Conservation (phyloP, 2,113 vertebrate species). For the Laticauda colubrina region DNA sequence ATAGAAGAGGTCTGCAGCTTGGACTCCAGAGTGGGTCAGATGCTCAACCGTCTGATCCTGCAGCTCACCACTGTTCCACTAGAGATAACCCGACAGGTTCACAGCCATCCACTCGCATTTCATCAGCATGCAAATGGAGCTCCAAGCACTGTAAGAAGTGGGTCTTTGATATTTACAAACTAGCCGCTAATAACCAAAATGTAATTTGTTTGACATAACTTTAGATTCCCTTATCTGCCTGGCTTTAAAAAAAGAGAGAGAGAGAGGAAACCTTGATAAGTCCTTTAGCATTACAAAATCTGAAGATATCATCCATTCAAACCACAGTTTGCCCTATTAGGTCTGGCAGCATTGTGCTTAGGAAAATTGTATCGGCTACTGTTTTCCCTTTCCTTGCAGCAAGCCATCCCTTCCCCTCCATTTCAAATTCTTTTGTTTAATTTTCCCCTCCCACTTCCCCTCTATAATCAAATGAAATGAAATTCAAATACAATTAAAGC, state of each 20-base stretch:
- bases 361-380: slow-evolving; percentile 55
- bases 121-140: slow-evolving; percentile 99
- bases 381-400: slow-evolving; percentile 55
- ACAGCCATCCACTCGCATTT: slow-evolving; percentile 94
- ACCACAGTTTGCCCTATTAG: slow-evolving; percentile 62
- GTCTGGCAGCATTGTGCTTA: slow-evolving; percentile 61
- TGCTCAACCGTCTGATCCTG: slow-evolving; percentile 87
- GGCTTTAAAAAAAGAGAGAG: slow-evolving; percentile 16
- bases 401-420: slow-evolving; percentile 56
- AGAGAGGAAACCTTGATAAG: slow-evolving; percentile 56
- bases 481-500: slow-evolving; percentile 57
- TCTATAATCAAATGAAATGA: slow-evolving; percentile 61
- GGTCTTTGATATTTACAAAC: slow-evolving; percentile 99
- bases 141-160: slow-evolving; percentile 86
- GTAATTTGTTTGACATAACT: slow-evolving; percentile 96
- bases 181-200: slow-evolving; percentile 94
- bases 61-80: slow-evolving; percentile 88
- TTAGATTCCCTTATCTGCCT: slow-evolving; percentile 84
- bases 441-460: slow-evolving; percentile 44
- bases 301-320: slow-evolving; percentile 60
- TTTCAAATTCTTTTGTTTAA: slow-evolving; percentile 67
- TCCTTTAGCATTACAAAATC: slow-evolving; percentile 66
- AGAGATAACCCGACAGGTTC: slow-evolving; percentile 97
- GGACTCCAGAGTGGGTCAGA: slow-evolving; percentile 93
- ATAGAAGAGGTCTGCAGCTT: slow-evolving; percentile 98